Percentiles rank a stretch among this genome's conserved stretches.
Conservation (phyloP, 2,113 vertebrate species). For the Choloepus hoffmanni region DNA sequence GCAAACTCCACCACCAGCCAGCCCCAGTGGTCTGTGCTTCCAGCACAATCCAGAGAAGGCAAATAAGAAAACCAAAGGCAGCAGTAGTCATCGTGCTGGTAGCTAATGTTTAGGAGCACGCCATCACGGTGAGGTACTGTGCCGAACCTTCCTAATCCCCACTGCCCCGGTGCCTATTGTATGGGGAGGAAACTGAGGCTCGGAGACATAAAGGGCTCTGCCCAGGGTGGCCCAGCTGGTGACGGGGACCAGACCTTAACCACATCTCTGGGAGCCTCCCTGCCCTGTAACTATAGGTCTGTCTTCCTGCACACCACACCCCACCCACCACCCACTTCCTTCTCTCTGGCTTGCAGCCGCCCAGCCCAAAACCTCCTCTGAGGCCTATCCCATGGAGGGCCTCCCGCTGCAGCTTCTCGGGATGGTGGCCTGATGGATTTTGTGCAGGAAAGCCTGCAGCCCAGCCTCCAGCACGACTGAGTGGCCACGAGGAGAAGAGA, state of each 20-base stretch:
- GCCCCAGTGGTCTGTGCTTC: neutral
- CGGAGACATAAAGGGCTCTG: neutral
- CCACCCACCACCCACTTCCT: neutral
- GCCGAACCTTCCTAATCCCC: neutral
- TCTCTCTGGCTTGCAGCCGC: neutral
- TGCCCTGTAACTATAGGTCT: neutral
- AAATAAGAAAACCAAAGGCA: neutral
- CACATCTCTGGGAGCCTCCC: neutral
- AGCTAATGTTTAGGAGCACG: neutral
- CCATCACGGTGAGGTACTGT: neutral
- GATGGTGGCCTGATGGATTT: neutral
- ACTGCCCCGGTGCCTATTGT: neutral
- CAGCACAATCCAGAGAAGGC: neutral
- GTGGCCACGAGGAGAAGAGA: conserved; percentile 7
- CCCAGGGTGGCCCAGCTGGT: neutral
- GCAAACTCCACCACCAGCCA: accelerated
- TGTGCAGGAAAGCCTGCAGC: neutral
- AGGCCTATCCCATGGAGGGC: neutral
- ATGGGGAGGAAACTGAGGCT: neutral
- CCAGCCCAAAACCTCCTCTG: neutral
- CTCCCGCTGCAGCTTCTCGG: neutral
- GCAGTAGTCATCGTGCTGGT: neutral
- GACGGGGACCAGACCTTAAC: neutral
- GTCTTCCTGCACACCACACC: neutral
- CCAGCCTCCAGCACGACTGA: neutral